Percentiles rank a stretch among this genome's conserved stretches.
Conservation (phyloP, 2,113 vertebrate species). For the Mixornis gularis region DNA sequence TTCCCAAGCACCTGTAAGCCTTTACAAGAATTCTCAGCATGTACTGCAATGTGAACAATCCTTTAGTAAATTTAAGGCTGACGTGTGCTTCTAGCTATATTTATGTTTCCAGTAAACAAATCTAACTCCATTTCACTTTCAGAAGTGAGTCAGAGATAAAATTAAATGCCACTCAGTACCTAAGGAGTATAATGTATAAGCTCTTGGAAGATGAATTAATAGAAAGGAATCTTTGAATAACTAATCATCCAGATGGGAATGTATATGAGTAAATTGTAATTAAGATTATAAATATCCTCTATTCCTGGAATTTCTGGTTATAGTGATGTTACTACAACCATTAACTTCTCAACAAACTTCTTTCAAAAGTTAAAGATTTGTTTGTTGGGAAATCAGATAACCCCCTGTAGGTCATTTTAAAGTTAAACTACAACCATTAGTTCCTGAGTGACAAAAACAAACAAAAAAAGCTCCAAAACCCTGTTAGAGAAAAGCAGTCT, state of each 20-base stretch:
- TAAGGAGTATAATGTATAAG: background rate
- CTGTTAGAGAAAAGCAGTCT: background rate
- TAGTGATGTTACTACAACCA: background rate
- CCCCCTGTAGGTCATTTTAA: background rate
- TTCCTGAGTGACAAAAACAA: background rate
- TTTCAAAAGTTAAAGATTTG: background rate
- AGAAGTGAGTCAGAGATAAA: slow-evolving; percentile 3
- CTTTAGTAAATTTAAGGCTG: background rate
- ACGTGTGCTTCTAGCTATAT: background rate
- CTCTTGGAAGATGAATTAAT: background rate
- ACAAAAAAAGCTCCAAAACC: background rate
- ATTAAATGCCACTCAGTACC: background rate
- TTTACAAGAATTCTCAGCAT: background rate
- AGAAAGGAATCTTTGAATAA: background rate
- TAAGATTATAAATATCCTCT: background rate
- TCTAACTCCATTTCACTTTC: background rate
- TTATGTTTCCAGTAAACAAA: background rate
- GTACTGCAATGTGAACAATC: background rate
- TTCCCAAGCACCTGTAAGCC: background rate
- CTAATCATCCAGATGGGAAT: background rate
- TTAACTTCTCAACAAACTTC: background rate
- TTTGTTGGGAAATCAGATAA: background rate
- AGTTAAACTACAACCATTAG: background rate
- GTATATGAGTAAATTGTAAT: background rate
- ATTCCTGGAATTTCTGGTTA: background rate